Evolutionary conservation across 2,888 invertebrate genomes (phyloP).

Genomic region (Dryococelus australis): DNA sequence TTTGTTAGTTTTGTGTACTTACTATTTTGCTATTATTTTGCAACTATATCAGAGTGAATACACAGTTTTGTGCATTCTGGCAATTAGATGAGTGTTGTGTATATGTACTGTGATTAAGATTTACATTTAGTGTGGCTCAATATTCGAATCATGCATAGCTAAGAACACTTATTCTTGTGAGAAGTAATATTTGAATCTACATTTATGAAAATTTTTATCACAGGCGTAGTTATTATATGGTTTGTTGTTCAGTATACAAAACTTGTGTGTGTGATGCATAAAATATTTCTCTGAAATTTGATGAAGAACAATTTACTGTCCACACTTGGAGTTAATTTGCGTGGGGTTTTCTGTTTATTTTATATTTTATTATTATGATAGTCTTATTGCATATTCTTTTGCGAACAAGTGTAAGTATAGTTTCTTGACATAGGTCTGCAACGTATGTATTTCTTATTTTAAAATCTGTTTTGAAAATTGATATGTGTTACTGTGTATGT

Average conservation of each 20-base stretch:
- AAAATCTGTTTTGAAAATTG: not conserved
- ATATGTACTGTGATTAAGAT: not conserved
- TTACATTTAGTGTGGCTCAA: not conserved
- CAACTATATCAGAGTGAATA: not conserved
- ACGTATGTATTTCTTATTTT: not conserved
- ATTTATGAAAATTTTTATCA: conserved; percentile 6
- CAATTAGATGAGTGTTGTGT: not conserved
- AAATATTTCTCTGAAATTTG: not conserved
- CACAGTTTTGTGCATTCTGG: not conserved
- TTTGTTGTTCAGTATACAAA: not conserved
- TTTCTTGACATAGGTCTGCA: not conserved
- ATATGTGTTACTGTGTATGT: not conserved
- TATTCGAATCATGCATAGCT: not conserved
- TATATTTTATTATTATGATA: not conserved
- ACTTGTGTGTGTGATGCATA: not conserved
- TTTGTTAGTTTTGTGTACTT: not conserved
- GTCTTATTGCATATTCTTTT: not conserved
- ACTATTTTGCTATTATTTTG: not conserved
- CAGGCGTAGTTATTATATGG: not conserved
- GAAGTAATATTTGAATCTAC: not conserved
- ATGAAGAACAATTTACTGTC: not conserved
- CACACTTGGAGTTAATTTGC: not conserved
- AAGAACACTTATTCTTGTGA: not conserved
- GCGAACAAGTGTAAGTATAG: not conserved
- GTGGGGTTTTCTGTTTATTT: not conserved